Conservation (phyloP, 2,113 vertebrate species). For the Crotalus viridis region DNA sequence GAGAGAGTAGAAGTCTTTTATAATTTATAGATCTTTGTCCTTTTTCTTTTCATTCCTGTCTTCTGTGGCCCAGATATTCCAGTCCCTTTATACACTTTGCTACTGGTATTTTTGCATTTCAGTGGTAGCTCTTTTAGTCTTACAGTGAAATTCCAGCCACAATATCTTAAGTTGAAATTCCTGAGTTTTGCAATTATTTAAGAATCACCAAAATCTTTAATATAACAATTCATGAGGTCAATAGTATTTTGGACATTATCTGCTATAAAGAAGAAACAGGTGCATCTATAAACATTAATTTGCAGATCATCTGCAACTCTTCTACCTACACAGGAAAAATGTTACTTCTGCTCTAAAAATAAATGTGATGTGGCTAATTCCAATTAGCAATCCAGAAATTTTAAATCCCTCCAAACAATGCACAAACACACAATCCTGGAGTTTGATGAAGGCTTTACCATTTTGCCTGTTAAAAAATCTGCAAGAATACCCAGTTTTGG, state of each 20-base stretch:
- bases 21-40: constrained; percentile 31
- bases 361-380: neutral
- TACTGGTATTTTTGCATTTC: neutral
- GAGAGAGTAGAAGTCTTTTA: neutral
- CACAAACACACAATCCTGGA: neutral
- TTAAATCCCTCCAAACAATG: neutral
- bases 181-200: neutral
- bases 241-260: neutral
- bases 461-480: neutral
- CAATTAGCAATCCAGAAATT: neutral
- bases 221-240: neutral
- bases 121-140: neutral
- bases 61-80: neutral
- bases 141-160: neutral
- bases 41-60: neutral
- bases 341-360: neutral
- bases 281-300: neutral
- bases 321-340: neutral
- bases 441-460: neutral
- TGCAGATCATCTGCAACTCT: neutral
- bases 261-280: neutral
- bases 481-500: neutral
- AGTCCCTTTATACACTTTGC: neutral
- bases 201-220: neutral
- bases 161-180: neutral